These are phyloP conservation scores for Theretra japonica DNA, from an alignment of 2,888 invertebrate genomes.

Conservation along the genomic window DNA sequence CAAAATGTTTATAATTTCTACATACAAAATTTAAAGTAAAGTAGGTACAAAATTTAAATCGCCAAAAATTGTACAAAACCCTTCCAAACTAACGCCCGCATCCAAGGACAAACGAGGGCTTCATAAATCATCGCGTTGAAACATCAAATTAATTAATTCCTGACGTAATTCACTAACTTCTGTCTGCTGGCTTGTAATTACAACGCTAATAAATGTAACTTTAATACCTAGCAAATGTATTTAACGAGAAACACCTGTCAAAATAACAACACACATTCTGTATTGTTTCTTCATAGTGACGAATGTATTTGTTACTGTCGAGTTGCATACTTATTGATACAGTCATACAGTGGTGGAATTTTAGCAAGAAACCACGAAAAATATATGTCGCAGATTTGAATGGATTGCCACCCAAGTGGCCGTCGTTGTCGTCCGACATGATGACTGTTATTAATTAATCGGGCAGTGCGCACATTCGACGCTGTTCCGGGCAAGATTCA, in stretches of 20 bases:
- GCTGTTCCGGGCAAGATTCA: too few relatives aligned
- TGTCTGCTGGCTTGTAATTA: neutral
- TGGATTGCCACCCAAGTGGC: too few relatives aligned
- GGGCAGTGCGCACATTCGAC: too few relatives aligned
- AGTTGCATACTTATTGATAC: too few relatives aligned
- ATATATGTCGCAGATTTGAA: too few relatives aligned
- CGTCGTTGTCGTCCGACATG: too few relatives aligned
- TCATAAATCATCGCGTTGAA: neutral
- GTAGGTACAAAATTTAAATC: too few relatives aligned
- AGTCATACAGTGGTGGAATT: too few relatives aligned
- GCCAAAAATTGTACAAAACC: neutral
- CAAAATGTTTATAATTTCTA: neutral
- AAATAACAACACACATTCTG: neutral
- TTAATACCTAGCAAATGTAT: too few relatives aligned
- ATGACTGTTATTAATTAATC: too few relatives aligned
- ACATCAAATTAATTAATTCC: neutral
- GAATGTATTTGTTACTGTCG: neutral
- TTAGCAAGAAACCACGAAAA: too few relatives aligned
- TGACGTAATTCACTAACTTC: neutral
- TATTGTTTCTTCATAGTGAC: neutral
- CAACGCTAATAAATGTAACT: neutral
- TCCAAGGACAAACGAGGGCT: neutral
- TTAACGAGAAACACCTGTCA: neutral
- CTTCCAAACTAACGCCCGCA: neutral
- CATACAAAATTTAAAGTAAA: too few relatives aligned